Evolutionary conservation across 2,888 invertebrate species (phyloP), one percentile per base, ranked within the genome.

Genomic region (Torymus texanus): DNA sequence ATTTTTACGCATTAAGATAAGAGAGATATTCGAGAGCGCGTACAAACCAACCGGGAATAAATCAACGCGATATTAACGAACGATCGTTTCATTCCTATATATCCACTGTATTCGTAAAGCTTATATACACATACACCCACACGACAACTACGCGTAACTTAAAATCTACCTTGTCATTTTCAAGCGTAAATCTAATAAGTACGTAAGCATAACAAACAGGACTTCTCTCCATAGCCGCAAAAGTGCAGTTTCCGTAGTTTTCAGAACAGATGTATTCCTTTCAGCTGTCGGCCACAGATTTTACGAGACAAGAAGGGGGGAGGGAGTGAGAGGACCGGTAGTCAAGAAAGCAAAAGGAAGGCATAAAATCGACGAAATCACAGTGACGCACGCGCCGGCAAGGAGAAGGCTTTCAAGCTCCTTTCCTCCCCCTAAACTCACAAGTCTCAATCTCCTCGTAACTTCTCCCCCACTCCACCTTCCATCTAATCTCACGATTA

Each of bases 401-500:
- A 66, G 72, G 16, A 72, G 67, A 72, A 72, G 66, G 72, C 72
- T 77, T 78, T 67, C 55, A 71, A 71, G 56, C 65, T 56, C 51
- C 70, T 55, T 59, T 11, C 55, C 10, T 55, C 13, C 55, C 14
- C 29, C 29, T 29, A 67, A 67, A 29, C 67, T 66, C 50, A 66
- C 66, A 66, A 55, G 29, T 68, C 16, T 70, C 63, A 16, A 24
- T 65, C 62, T 65, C 65, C 21, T n/a, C 13, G 16, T 68, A n/a
- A 18, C 68, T 18, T 16, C 18, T 12, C 10, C 21, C 29, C 68
- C 12, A 18, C 18, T 56, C 1, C 51, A 55, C 55, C 51, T 24
- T 62, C 50, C 3, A 29, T 29, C 29, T 29, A 29, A 29, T 29
- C 10, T 62, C n/a, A 41, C 68, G 59, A 75, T 67, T 62, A 61